phyloP scores from a whole-genome alignment of 2,113 vertebrate species.

The Lathamus discolor region DNA sequence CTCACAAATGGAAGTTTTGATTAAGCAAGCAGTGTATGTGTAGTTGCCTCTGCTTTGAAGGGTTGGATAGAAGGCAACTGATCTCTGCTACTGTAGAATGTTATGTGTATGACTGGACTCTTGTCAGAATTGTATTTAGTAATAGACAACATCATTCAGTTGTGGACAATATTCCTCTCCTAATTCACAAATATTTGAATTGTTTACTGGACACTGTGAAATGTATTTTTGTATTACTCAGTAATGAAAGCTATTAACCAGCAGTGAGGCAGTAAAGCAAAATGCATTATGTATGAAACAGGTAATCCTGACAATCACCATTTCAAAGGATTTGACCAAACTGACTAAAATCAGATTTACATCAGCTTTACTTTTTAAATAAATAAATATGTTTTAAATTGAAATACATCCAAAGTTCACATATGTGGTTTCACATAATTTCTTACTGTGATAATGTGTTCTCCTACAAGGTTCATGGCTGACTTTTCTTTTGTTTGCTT shows the following conservation, averaged over 20 bases:
- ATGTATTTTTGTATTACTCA: background rate
- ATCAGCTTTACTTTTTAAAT: background rate
- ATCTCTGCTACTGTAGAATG: background rate
- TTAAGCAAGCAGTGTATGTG: background rate
- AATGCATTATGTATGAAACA: background rate
- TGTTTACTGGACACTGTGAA: background rate
- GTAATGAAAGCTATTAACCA: background rate
- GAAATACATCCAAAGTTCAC: background rate
- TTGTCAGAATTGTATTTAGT: background rate
- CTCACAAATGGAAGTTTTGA: background rate
- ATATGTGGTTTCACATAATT: background rate
- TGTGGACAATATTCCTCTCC: background rate
- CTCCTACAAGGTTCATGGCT: background rate
- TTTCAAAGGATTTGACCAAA: background rate
- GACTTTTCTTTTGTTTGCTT: background rate
- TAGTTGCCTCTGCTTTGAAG: background rate
- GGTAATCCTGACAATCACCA: background rate
- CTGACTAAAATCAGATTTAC: background rate
- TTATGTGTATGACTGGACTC: background rate
- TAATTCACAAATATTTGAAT: background rate
- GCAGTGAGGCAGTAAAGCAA: background rate
- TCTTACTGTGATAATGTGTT: background rate
- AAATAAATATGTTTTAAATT: background rate
- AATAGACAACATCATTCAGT: background rate
- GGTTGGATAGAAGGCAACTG: background rate